Percentiles rank a stretch among this genome's conserved stretches.
Conservation (phyloP, 2,888 invertebrate genomes). For the Tridacna gigas region DNA sequence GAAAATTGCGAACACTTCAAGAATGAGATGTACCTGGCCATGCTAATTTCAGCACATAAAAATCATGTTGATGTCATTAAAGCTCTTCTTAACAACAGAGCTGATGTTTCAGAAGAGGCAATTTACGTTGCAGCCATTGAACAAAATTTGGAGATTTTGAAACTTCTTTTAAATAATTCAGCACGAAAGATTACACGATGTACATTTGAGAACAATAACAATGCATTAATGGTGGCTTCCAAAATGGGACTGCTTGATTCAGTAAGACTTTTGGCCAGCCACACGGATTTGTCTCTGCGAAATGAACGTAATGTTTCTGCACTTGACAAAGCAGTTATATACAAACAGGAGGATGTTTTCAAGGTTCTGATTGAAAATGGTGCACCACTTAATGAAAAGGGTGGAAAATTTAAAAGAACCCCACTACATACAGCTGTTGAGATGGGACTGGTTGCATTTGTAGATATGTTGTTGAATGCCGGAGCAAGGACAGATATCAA, state of each 20-base stretch:
- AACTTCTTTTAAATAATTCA: background rate
- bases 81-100: conserved; percentile 26
- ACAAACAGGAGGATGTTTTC: conserved; percentile 22
- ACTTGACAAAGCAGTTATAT: conserved; percentile 29
- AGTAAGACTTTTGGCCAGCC: conserved; percentile 4
- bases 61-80: conserved; percentile 26
- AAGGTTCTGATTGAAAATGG: conserved; percentile 32
- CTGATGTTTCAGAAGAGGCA: conserved; percentile 34
- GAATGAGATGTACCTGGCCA: conserved; percentile 12
- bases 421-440: conserved; percentile 54
- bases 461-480: conserved; percentile 22
- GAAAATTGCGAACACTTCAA: background rate
- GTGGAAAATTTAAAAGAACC: conserved; percentile 42
- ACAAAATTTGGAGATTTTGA: conserved; percentile 14
- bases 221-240: conserved; percentile 44
- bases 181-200: background rate
- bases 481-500: conserved; percentile 34
- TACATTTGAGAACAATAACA: conserved; percentile 22
- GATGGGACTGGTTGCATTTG: conserved; percentile 12
- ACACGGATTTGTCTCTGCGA: background rate
- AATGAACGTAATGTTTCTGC: conserved; percentile 21
- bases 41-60: conserved; percentile 35
- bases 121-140: conserved; percentile 40
- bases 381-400: conserved; percentile 34
- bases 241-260: conserved; percentile 30